Evolutionary conservation across 2,113 vertebrate genomes (phyloP), one percentile per base, ranked within the genome.

Genomic region (Vimba vimba): DNA sequence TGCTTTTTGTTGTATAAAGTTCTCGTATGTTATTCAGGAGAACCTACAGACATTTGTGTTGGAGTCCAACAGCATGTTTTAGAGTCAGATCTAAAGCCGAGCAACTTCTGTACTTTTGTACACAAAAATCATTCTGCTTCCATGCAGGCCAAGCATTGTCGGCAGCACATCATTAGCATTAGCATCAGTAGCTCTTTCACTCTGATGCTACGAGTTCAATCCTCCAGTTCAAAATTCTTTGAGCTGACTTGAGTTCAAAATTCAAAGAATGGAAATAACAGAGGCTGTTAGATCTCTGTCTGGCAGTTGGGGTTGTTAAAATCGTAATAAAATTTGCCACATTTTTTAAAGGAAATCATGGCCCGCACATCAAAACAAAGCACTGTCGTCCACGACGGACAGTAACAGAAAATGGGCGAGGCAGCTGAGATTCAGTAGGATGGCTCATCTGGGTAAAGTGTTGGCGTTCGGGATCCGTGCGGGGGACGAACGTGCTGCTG

Each of bases 401-500:
- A 36, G 43, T 21, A 62, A 73, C 10, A 43, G 39, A 68, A 21
- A 57, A 74, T 12, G 23, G 4, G 9, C 30, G 82, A 25, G 10
- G 21, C 52, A 0, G 21, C 68, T 12, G 19, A 33, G 9, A 27
- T n/a, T 66, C 9, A 36, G 15, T 23, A 36, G 1, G 52, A 68
- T 36, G 80, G 21, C 11, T 97, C 95, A 98, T 95, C 95, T 95
- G 82, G 96, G 94, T 3, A 96, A 94, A 82, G 96, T 93, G 45
- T 93, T 94, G 90, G 88, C 88, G 13, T 89, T 89, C 15, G 88
- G 83, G 55, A 95, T 86, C 93, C 94, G 96, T 64, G 95, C 92
- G 12, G 96, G 94, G 0, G 97, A 94, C 57, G 95, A 92, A 74
- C 91, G 92, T 86, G 89, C 92, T 87, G 88, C 91, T 77, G 91